Evolutionary conservation across 2,113 vertebrate genomes (phyloP), one percentile per base, ranked within the genome.

Genomic region (Saimiri boliviensis): DNA sequence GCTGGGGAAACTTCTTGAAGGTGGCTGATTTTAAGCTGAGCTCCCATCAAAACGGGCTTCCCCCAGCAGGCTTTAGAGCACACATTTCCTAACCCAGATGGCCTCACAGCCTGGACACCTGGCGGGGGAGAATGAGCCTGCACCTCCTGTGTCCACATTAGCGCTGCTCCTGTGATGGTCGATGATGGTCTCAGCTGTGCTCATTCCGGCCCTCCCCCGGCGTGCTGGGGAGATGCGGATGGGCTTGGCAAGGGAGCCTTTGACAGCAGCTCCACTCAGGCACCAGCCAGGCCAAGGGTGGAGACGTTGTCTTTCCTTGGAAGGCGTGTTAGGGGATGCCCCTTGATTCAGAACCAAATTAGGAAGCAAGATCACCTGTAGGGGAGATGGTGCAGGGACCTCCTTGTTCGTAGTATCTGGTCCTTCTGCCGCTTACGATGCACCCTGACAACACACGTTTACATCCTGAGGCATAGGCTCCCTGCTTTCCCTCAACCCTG

Each of bases 41-140:
- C 82, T 86, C 68, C 81, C 54, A 8, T 70, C n/a, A 9, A 7
- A 54, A 54, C 0, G 40, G 82, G 32, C 76, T 74, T 79, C n/a
- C 68, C 82, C 73, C 37, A 40, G 91, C 93, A 93, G 76, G 84
- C 74, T 71, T 35, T 2, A 8, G 80, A 82, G 37, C 8, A 30
- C 19, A 30, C 37, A 47, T 30, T 93, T 96, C 90, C 68, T 30
- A n/a, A 54, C 89, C 92, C 83, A 89, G 95, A 96, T 95, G 86
- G 93, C 84, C 73, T 94, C 6, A 6, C 77, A 42, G 81, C 74
- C 81, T 47, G 94, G 91, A 81, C 73, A 40, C 91, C 90, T 73
- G 92, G 74, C 73, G 4, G 30, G 16, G 19, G 93, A 56, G 47
- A 8, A 16, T 4, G 49, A 76, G 54, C 81, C 8, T 25, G 16